Evolutionary conservation across 1,140 invertebrate genomes (phyloP), one percentile per base, ranked within the genome.

Genomic region (Rhagoletis zephyria): DNA sequence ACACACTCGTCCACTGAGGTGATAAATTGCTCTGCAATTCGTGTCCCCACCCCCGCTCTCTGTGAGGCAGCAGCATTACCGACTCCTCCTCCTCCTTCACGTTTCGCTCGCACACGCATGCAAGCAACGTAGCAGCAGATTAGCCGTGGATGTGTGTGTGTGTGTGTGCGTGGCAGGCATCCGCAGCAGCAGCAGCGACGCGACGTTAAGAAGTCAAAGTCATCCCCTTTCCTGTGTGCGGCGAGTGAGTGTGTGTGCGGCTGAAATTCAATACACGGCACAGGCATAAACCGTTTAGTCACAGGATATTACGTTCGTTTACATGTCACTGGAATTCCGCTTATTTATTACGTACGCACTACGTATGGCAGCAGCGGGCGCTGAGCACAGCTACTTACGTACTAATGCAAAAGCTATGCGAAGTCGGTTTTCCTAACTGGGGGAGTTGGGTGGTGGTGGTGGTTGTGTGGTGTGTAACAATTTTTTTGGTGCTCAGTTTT

Each of bases 361-460:
- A 30, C 30, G 30, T 67, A 87, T 59, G 70, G 91, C 90, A 1
- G 91, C 89, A 92, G 92, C 92, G 92, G 92, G 91, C 91, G 91
- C 92, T 92, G 92, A 92, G 91, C 91, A 92, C 91, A 92, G 91
- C 91, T 92, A 92, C 92, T 92, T 92, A 91, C 91, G 90, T 90
- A 90, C 90, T 89, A 40, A 51, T n/a, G 42, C 77, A 4, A 51
- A 12, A 77, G 61, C 16, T 12, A 63, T 7, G 14, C 61, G 3
- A 16, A 1, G 61, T n/a, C 2, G 51, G 51, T 56, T 87, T 87
- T 74, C 60, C 61, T 87, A 59, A 56, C 9, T 5, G 51, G 5
- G 51, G 51, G 51, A 56, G 51, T 56, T 56, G 2, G 51, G 10
- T 10, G 51, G 1, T 56, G 51, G 51, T 56, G 10, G 30, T 30